Evolutionary conservation across 92 coral and sea anemone genomes (phyloP), one percentile per base, ranked within the genome.

Genomic region (Phenganax stokvisi): DNA sequence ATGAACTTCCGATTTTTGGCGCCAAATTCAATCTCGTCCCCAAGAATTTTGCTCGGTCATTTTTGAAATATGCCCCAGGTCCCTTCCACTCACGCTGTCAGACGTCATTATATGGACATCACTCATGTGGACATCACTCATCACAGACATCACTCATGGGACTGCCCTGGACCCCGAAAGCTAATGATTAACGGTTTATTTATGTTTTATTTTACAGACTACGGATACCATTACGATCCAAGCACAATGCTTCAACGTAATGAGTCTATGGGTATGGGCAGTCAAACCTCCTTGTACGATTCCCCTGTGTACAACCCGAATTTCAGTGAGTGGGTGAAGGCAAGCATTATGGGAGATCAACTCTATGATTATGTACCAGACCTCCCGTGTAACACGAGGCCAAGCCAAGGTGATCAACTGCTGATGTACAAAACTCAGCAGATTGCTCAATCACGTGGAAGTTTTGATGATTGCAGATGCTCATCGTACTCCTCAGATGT

Each of bases 391-490:
- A 16, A 9, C 73, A 68, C 73, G 9, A 15, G 54, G 53, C 47
- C 73, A 68, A 17, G 54, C 53, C 12, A 53, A 68, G 12, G 8
- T 29, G 17, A 44, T 28, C 70, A 64, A 17, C 12, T 17, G 54
- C 20, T 79, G 52, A 56, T 79, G 27, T 67, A 78, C 13, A 51
- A 79, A 51, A 28, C 83, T 4, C 83, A 79, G 29, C 57, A 79
- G 30, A 62, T 79, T 29, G 83, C 74, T 11, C 81, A 77, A 31
- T 65, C 83, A 3, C 83, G 61, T 52, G 47, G 47, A 37, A 29
- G 83, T 8, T 57, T 31, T 13, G 83, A 79, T 12, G 62, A 51
- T 12, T 79, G 83, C 61, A 63, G 60, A 73, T 79, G 83, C 65
- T 63, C 74, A 15, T 68, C 58, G n/a, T 79, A 79, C 29, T 15